Evolutionary conservation across 2,113 vertebrate genomes (phyloP).

Genomic region (Panthera tigris): DNA sequence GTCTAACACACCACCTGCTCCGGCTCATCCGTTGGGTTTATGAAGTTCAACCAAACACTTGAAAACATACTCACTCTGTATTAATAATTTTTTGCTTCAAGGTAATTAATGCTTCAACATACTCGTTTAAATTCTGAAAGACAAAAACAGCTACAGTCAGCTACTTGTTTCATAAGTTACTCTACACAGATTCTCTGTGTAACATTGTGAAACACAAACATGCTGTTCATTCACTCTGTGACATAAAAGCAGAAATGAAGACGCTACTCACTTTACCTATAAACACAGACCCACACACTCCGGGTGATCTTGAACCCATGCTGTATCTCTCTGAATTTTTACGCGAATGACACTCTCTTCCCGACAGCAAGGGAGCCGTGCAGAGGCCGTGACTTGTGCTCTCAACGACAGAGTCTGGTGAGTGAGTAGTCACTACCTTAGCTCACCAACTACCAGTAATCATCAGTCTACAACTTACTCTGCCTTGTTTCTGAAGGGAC

Average conservation of each 20-base stretch:
- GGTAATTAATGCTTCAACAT: constrained; percentile 93
- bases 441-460: not conserved
- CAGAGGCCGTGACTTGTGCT: rapidly evolving
- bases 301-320: not conserved
- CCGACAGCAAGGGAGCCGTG: not conserved
- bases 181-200: not conserved
- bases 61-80: constrained; percentile 91
- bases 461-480: not conserved
- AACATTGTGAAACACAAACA: not conserved
- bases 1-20: not conserved
- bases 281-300: too few species aligned
- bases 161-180: not conserved
- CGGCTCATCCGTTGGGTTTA: not conserved
- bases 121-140: constrained; percentile 94
- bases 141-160: constrained; percentile 62
- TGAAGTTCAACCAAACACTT: not conserved
- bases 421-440: not conserved
- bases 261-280: rapidly evolving
- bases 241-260: not conserved
- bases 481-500: not conserved
- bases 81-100: constrained; percentile 95
- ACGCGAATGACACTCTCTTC: rapidly evolving
- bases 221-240: not conserved
- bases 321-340: too few species aligned
- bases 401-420: not conserved